Evolutionary conservation across 2,797 vertebrate genomes (phyloP).

Genomic region (Pseudomugil gertrudae): DNA sequence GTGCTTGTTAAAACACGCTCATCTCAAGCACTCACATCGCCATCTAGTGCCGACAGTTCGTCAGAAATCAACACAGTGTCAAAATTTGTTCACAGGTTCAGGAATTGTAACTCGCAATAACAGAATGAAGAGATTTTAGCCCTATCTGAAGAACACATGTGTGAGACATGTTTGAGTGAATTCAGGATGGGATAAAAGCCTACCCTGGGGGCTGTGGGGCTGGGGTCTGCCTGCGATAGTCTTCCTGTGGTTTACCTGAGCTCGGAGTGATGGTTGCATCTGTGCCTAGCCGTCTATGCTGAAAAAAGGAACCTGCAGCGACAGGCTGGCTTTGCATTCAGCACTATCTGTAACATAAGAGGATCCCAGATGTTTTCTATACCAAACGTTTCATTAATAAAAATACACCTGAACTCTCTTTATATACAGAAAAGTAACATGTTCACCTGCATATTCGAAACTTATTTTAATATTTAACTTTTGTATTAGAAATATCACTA

Average conservation of each 20-base stretch:
- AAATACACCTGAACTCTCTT: slow-evolving; percentile 85
- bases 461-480: slow-evolving; percentile 87
- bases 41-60: slow-evolving; percentile 51
- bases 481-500: slow-evolving; percentile 92
- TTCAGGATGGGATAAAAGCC: slow-evolving; percentile 48
- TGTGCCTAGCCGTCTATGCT: slow-evolving; percentile 55
- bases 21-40: slow-evolving; percentile 51
- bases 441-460: slow-evolving; percentile 87
- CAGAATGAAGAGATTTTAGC: slow-evolving; percentile 43
- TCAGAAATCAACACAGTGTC: slow-evolving; percentile 76
- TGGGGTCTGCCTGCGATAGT: slow-evolving; percentile 61
- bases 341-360: slow-evolving; percentile 76
- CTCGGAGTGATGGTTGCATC: slow-evolving; percentile 74
- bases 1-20: slow-evolving; percentile 45
- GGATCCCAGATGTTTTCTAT: slow-evolving; percentile 76
- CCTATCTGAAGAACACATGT: slow-evolving; percentile 48
- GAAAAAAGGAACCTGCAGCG: slow-evolving; percentile 65
- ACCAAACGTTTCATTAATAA: slow-evolving; percentile 80
- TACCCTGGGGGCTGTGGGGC: slow-evolving; percentile 32
- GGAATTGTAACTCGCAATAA: slow-evolving; percentile 46
- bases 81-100: slow-evolving; percentile 71
- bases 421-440: slow-evolving; percentile 83
- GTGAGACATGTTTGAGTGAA: slow-evolving; percentile 59
- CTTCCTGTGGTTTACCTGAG: slow-evolving; percentile 80
- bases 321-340: slow-evolving; percentile 69